Evolutionary conservation across 2,113 vertebrate species (phyloP), one percentile per base, ranked within the genome.

Genomic region (Ancistrus triradiatus): DNA sequence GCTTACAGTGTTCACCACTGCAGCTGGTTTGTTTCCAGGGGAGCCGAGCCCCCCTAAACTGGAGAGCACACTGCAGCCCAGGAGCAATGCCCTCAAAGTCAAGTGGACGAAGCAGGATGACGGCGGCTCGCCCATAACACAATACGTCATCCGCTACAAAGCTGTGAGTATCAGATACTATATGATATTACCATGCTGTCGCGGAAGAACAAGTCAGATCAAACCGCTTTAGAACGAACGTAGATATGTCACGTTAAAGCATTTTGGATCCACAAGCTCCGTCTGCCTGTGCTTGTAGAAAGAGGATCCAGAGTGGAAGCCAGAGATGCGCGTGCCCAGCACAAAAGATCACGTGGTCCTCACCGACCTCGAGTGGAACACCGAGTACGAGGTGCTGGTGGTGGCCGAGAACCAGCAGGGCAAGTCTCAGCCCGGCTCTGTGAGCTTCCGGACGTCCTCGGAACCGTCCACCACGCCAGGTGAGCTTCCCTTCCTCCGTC

Each of bases 21-120:
- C n/a, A 9, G 27, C 15, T 67, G 58, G 1, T 69, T 15, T 73
- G 37, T 68, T 88, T 90, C 52, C 83, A 99, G 95, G 96, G 66
- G 93, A 96, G 80, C 96, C 96, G 69, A 98, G 90, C 1, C 87
- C 94, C 25, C 95, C 95, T 25, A 96, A 93, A 69, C 82, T 99
- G 9, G 89, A 95, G 76, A 92, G 90, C 3, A 78, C 83, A 27
- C 82, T 92, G 78, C 90, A 91, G 69, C 89, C 91, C 28, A 92
- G 92, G 17, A 95, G 96, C 5, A 97, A 98, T 81, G 90, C 90
- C 35, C 83, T 95, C 27, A 96, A 91, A 73, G 87, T 98, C 67
- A 91, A 87, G 27, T 90, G 86, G 89, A 91, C 91, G 82, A 95
- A 95, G 81, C 96, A 99, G 81, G 96, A 99, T 1, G 96, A 99